phyloP scores from a whole-genome alignment of 2,888 invertebrate species.

The Dorcus parallelipipedus region DNA sequence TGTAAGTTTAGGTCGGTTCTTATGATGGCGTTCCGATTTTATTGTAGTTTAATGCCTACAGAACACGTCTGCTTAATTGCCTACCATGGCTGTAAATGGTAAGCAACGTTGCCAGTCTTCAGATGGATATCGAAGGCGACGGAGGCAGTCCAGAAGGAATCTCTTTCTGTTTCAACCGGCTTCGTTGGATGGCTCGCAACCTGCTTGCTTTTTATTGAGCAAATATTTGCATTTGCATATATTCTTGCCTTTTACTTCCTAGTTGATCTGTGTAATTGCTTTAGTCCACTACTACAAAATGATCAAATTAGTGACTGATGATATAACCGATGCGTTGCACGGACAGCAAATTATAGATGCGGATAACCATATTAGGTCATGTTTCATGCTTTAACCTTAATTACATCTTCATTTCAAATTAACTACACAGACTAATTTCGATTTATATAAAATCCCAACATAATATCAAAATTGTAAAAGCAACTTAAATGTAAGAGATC shows the following conservation, averaged over 20 bases:
- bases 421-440: too few relatives aligned
- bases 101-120: neutral
- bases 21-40: neutral
- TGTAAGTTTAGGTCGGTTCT: neutral
- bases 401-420: too few relatives aligned
- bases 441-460: too few relatives aligned
- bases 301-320: too few relatives aligned
- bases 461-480: too few relatives aligned
- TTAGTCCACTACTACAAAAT: neutral
- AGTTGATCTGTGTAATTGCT: neutral
- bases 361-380: too few relatives aligned
- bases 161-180: neutral
- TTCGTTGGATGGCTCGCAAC: neutral
- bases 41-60: neutral
- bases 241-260: constrained; percentile 1
- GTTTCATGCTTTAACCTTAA: too few relatives aligned
- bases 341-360: too few relatives aligned
- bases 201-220: neutral
- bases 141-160: neutral
- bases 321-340: too few relatives aligned
- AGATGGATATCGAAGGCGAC: neutral
- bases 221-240: neutral
- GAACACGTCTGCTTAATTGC: constrained; percentile 1
- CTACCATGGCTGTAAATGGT: neutral
- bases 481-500: too few relatives aligned